Conservation (phyloP, 1,140 invertebrate genomes). For the Zaprionus taronus region DNA sequence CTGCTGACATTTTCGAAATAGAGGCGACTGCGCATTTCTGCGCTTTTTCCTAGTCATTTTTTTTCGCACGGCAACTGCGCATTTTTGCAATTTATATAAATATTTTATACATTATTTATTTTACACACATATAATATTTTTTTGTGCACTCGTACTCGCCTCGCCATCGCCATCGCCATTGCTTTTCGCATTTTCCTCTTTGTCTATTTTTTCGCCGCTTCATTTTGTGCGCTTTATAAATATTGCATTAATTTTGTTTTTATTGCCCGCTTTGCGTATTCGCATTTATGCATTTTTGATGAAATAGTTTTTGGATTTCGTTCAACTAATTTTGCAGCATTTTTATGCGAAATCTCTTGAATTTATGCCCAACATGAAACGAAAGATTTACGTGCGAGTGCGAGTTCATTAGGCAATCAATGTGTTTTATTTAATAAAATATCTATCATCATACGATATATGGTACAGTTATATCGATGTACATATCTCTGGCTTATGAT, state of each 20-base stretch:
- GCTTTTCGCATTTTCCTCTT: conserved; percentile 8
- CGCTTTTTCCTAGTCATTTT: conserved; percentile 61
- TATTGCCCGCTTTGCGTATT: conserved; percentile 50
- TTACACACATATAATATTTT: conserved; percentile 65
- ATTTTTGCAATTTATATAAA: conserved; percentile 82
- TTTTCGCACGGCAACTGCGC: conserved; percentile 53
- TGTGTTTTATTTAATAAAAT: not conserved
- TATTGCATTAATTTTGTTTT: conserved; percentile 79
- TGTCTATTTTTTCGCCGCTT: conserved; percentile 27
- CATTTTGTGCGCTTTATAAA: conserved; percentile 71
- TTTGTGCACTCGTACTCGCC: conserved; percentile 30
- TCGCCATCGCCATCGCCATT: not conserved
- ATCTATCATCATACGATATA: too few species aligned
- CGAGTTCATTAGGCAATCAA: conserved; percentile 4
- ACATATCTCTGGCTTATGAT: not conserved
- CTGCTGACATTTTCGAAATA: conserved; percentile 74
- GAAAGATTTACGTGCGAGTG: conserved; percentile 59
- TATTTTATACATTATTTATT: conserved; percentile 82
- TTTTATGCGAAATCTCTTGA: conserved; percentile 25
- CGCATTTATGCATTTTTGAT: conserved; percentile 78
- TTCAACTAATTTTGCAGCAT: conserved; percentile 68
- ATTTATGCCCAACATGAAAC: conserved; percentile 35
- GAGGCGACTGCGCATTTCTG: conserved; percentile 77
- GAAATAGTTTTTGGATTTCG: conserved; percentile 76
- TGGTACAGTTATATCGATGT: not conserved